Percentiles rank a stretch among this genome's conserved stretches.
These are phyloP conservation scores for Galeopsomyia nigrocyanea DNA, from an alignment of 2,888 invertebrate genomes.

Conservation along the genomic window DNA sequence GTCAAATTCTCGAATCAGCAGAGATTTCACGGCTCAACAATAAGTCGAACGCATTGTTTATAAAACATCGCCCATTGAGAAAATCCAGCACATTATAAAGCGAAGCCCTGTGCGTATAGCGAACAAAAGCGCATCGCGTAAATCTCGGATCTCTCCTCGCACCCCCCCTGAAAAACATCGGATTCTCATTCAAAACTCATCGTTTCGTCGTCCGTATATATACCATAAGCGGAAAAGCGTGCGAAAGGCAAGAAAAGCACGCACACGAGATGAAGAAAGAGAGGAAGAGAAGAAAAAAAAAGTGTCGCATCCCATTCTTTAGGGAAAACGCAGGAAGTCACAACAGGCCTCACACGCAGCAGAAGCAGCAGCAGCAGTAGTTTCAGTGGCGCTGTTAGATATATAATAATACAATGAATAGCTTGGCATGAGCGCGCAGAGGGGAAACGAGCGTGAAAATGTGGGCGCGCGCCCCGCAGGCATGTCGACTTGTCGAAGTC, in stretches of 20 bases:
- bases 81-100: no score
- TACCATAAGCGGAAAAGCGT: neutral
- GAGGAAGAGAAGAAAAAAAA: neutral
- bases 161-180: no score
- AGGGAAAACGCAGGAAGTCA: slow-evolving; percentile 17
- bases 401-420: neutral
- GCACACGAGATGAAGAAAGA: slow-evolving; percentile 3
- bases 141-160: no score
- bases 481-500: slow-evolving; percentile 42
- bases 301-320: slow-evolving; percentile 17
- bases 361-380: neutral
- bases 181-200: no score
- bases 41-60: no score
- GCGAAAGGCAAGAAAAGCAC: slow-evolving; percentile 20
- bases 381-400: neutral
- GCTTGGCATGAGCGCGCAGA: neutral
- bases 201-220: neutral
- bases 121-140: no score
- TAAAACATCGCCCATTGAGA: no score
- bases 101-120: no score
- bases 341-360: slow-evolving; percentile 19
- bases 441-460: slow-evolving; percentile 14
- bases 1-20: no score
- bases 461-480: slow-evolving; percentile 20
- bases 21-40: no score